Evolutionary conservation across 2,113 vertebrate genomes (phyloP), one percentile per base, ranked within the genome.

Genomic region (Ameiurus melas): DNA sequence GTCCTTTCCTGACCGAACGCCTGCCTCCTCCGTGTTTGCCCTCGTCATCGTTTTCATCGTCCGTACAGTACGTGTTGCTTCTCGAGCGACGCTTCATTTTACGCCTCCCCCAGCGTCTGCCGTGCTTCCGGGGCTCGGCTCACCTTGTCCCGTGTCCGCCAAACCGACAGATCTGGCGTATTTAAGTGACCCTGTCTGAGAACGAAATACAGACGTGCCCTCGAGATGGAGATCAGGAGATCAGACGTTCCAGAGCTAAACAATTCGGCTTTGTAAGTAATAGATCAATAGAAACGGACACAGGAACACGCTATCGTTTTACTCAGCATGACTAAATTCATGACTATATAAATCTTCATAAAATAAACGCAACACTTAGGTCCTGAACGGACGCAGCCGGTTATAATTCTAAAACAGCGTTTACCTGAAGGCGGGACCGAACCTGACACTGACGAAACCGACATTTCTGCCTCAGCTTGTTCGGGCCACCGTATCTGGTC

Each of bases 401-500:
- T 30, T 55, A 55, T 19, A 53, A 53, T n/a, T n/a, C 22, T 47
- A 57, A 22, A 70, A 43, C 20, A 5, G 13, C 2, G 10, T 27
- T 75, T 80, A 88, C 87, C 87, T 88, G 64, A 66, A 89, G 88
- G 33, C 85, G 89, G 3, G 88, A 89, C 62, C 95, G 94, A 47
- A 94, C 93, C 91, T 95, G 92, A 87, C 95, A 96, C 36, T 95
- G 95, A 47, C 95, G 94, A 91, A 94, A 93, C n/a, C 95, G 95
- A 89, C 96, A 96, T 90, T 96, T 96, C 93, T 96, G 96, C 89
- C 94, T 94, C 93, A 96, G 95, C 88, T 94, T 94, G 87, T 96
- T 96, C 33, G 90, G 92, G 83, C 96, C 96, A 4, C 96, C 96
- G 20, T 95, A 96, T 90, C 95, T 96, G 92, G 96, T 95, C 92